A percentile compares a stretch with the other conserved stretches of the same genome.
Conservation (phyloP, 1,140 invertebrate genomes). For the Zaprionus africanus region DNA sequence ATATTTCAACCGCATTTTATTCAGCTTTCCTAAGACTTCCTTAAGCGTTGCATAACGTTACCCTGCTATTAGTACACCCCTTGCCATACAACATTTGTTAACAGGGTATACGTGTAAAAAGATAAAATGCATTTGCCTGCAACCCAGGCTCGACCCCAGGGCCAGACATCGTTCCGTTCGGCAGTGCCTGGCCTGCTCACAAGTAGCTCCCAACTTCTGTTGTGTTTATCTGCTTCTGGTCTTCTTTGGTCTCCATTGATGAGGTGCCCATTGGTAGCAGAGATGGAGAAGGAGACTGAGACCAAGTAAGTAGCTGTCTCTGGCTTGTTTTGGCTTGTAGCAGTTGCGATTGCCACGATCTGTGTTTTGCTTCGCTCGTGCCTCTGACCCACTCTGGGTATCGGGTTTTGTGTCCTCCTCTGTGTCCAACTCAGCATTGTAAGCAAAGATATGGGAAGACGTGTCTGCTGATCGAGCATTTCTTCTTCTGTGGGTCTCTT, state of each 20-base stretch:
- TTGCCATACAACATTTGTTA: too few species aligned
- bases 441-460: not conserved
- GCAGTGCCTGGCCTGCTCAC: slow-evolving; percentile 10
- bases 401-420: slow-evolving; percentile 25
- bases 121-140: slow-evolving; percentile 72
- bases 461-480: slow-evolving; percentile 5
- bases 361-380: slow-evolving; percentile 13
- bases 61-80: not conserved
- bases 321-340: slow-evolving; percentile 61
- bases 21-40: too few species aligned
- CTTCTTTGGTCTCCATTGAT: slow-evolving; percentile 33
- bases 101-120: slow-evolving; percentile 23
- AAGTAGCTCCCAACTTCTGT: slow-evolving; percentile 50
- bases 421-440: not conserved
- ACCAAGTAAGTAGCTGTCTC: slow-evolving; percentile 66
- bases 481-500: not conserved
- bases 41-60: too few species aligned
- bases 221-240: slow-evolving; percentile 61
- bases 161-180: slow-evolving; percentile 6
- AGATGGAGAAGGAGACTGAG: not conserved
- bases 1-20: too few species aligned
- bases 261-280: slow-evolving; percentile 10
- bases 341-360: slow-evolving; percentile 36
- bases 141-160: slow-evolving; percentile 44
- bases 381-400: slow-evolving; percentile 3